Conservation (phyloP, 2,888 invertebrate genomes). For the Strigamia maritima region DNA sequence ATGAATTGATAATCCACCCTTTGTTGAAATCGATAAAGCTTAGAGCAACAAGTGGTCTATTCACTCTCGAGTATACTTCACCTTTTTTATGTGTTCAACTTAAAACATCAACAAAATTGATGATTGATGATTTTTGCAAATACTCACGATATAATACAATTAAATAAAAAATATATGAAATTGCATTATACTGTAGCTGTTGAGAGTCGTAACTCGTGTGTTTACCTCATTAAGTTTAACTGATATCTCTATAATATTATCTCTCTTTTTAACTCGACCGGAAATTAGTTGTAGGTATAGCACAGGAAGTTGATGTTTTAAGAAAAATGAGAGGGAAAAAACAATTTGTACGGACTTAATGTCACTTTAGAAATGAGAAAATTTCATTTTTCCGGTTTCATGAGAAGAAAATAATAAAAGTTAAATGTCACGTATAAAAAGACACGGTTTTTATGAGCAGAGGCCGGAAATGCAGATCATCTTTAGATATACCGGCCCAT, state of each 20-base stretch:
- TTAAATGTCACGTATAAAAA: too few relatives aligned
- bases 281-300: background rate
- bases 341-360: background rate
- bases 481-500: background rate
- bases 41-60: background rate
- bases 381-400: too few relatives aligned
- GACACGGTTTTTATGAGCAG: background rate
- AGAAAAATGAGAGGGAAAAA: too few relatives aligned
- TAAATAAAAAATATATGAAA: too few relatives aligned
- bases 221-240: background rate
- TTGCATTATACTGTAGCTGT: too few relatives aligned
- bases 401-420: background rate
- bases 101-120: too few relatives aligned
- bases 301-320: background rate
- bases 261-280: background rate
- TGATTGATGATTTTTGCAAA: too few relatives aligned
- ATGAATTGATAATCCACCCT: background rate
- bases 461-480: background rate
- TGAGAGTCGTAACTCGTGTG: background rate
- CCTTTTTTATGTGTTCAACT: background rate
- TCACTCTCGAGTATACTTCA: too few relatives aligned
- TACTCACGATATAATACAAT: too few relatives aligned
- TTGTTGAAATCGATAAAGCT: background rate
- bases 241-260: background rate
- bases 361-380: background rate